Percentiles rank a stretch among this genome's conserved stretches.
Evolutionary conservation across 2,797 vertebrate genomes (phyloP).

Genomic region (Phrynocephalus guinanensis): DNA sequence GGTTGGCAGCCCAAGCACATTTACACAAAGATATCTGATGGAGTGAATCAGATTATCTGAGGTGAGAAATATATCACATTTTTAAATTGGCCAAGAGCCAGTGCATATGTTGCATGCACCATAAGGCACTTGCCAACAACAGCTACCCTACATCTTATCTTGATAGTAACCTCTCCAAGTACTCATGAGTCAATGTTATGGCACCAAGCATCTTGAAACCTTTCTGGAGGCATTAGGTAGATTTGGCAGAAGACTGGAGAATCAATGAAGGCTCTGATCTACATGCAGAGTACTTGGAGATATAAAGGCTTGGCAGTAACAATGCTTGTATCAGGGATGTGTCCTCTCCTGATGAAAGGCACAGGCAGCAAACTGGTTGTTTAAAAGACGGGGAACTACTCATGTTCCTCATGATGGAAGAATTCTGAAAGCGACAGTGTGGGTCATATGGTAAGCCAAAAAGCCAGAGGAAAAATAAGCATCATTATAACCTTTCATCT

Average conservation of each 20-base stretch:
- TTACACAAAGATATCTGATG: not conserved
- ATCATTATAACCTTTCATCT: conserved; percentile 2
- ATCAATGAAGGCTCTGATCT: not conserved
- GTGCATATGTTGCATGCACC: too few species aligned
- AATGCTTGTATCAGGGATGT: not conserved
- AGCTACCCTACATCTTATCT: not conserved
- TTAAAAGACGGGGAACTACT: not conserved
- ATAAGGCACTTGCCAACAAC: not conserved
- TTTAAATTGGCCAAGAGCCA: not conserved
- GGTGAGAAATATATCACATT: not conserved
- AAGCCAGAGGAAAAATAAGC: not conserved
- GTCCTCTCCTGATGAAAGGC: not conserved
- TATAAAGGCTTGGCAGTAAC: not conserved
- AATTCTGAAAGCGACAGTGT: not conserved
- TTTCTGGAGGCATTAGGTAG: not conserved
- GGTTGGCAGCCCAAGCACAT: not conserved
- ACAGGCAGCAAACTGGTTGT: not conserved
- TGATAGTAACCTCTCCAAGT: not conserved
- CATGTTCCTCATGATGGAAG: not conserved
- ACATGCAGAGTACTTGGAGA: not conserved
- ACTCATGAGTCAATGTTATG: not conserved
- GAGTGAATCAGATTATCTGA: not conserved
- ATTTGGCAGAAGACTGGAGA: not conserved
- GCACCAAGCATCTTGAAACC: not conserved
- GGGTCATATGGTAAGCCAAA: conserved; percentile 18